Evolutionary conservation across 2,113 vertebrate genomes (phyloP).

Genomic region (Passer montanus): DNA sequence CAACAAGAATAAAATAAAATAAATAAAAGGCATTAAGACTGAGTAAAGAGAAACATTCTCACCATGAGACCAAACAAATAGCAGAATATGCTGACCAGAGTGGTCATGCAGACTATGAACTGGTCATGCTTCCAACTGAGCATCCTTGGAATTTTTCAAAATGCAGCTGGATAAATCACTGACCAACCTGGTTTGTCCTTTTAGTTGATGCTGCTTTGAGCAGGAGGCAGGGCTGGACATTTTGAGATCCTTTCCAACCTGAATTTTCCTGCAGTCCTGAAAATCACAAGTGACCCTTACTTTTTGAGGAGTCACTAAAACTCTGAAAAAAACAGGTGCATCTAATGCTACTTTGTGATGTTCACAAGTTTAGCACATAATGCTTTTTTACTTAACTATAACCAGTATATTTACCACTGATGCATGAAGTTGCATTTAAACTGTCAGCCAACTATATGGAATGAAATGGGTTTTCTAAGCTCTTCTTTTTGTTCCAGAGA

Average conservation of each 20-base stretch:
- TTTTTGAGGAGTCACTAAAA: neutral
- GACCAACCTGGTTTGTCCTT: neutral
- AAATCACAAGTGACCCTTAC: neutral
- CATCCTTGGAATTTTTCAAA: neutral
- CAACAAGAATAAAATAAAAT: neutral
- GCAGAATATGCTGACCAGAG: neutral
- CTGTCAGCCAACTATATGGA: neutral
- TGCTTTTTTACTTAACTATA: neutral
- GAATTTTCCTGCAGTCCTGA: neutral
- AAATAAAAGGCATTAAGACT: neutral
- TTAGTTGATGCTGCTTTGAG: neutral
- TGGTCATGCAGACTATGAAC: neutral
- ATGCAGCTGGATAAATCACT: neutral
- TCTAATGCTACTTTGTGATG: no score
- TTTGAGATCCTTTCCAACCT: neutral
- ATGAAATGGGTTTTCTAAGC: neutral
- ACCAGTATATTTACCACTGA: neutral
- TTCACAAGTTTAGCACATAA: accelerated
- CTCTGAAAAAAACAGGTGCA: neutral
- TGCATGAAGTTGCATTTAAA: neutral
- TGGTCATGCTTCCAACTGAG: neutral
- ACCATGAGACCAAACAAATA: neutral
- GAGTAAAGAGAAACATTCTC: neutral
- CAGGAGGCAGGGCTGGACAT: neutral
- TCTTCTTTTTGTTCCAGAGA: neutral